phyloP scores from a whole-genome alignment of 2,113 vertebrate species.

The Pandion haliaetus region DNA sequence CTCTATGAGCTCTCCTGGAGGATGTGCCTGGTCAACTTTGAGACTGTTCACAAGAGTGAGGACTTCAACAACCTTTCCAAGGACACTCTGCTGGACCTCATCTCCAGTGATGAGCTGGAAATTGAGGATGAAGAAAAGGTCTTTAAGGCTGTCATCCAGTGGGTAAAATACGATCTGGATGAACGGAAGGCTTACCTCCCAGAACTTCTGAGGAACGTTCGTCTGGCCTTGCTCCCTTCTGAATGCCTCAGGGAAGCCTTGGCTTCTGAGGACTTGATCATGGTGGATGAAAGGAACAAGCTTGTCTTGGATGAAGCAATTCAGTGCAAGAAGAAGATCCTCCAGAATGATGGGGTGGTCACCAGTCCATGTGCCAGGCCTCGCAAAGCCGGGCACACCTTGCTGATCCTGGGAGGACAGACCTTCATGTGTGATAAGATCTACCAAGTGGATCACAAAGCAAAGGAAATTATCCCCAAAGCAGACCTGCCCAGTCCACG shows the following conservation, averaged over 20 bases:
- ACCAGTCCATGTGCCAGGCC: constrained; percentile 90
- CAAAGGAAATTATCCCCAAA: constrained; percentile 94
- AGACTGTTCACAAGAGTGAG: constrained; percentile 84
- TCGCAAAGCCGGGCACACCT: constrained; percentile 89
- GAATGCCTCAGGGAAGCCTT: constrained; percentile 86
- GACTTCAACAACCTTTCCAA: constrained; percentile 90
- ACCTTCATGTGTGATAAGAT: constrained; percentile 98
- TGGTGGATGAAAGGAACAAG: constrained; percentile 83
- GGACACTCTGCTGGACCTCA: constrained; percentile 88
- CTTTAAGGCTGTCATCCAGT: constrained; percentile 87
- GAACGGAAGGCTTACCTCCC: constrained; percentile 81
- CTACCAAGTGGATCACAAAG: constrained; percentile 94
- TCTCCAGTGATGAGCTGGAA: constrained; percentile 93
- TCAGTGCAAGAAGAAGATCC: constrained; percentile 87
- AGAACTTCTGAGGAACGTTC: constrained; percentile 83
- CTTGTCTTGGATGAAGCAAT: constrained; percentile 89
- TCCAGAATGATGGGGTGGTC: constrained; percentile 88
- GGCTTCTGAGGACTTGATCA: constrained; percentile 86
- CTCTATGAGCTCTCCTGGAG: constrained; percentile 91
- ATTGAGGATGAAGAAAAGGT: constrained; percentile 91
- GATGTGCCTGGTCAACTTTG: constrained; percentile 93
- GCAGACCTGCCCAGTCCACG: constrained; percentile 91
- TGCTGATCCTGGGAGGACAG: constrained; percentile 92
- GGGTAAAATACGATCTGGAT: constrained; percentile 85
- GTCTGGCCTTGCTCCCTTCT: constrained; percentile 88